These are phyloP conservation scores for Cyprinodon diabolis DNA, from an alignment of 2,797 vertebrate species.

Conservation along the genomic window DNA sequence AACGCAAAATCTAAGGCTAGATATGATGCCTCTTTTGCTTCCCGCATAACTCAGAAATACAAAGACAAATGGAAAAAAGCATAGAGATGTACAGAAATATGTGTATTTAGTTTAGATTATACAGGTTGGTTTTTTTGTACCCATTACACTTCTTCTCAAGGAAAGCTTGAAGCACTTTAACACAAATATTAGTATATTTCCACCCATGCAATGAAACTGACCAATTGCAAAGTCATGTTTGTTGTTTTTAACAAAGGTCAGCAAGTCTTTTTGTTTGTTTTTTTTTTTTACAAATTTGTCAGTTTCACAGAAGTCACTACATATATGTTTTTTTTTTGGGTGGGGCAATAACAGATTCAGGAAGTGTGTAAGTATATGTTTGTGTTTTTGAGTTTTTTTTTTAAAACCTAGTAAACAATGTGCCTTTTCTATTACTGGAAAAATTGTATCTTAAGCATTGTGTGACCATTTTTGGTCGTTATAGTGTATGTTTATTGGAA, in stretches of 20 bases:
- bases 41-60: neutral
- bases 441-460: conserved; percentile 22
- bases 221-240: conserved; percentile 24
- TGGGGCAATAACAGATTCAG: conserved; percentile 16
- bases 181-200: conserved; percentile 17
- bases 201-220: conserved; percentile 24
- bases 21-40: neutral
- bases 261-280: neutral
- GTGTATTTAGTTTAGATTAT: conserved; percentile 44
- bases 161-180: conserved; percentile 68
- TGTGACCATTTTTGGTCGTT: conserved; percentile 49
- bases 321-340: neutral
- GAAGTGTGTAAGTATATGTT: neutral
- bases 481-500: conserved; percentile 49
- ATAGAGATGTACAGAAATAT: conserved; percentile 35
- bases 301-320: neutral
- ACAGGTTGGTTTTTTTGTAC: conserved; percentile 33
- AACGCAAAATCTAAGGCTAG: neutral
- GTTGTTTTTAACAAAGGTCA: conserved; percentile 16
- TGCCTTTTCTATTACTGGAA: conserved; percentile 49
- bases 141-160: conserved; percentile 37
- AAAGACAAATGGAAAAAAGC: conserved; percentile 19
- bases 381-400: conserved; percentile 15
- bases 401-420: conserved; percentile 19
- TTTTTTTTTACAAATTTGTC: conserved; percentile 7